Evolutionary conservation across 2,113 vertebrate genomes (phyloP).

Genomic region (Cariama cristata): DNA sequence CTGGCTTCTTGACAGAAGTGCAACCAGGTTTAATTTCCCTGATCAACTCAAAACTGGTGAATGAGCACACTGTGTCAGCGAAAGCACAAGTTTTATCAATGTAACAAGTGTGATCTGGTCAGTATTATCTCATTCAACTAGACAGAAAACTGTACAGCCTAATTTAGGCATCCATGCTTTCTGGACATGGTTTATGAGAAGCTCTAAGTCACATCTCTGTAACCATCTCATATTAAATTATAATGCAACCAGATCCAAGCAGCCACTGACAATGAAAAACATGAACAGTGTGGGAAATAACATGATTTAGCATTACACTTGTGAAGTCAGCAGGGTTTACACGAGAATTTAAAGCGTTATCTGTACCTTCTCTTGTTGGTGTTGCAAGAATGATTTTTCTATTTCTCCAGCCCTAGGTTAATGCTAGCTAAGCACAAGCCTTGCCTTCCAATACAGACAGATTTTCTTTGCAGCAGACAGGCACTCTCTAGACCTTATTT

Average conservation of each 20-base stretch:
- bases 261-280: background rate
- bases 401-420: background rate
- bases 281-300: background rate
- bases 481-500: background rate
- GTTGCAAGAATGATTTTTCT: background rate
- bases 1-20: background rate
- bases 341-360: background rate
- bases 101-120: background rate
- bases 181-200: background rate
- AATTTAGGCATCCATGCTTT: background rate
- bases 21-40: background rate
- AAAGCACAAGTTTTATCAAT: background rate
- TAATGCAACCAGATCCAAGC: background rate
- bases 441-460: background rate
- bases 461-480: background rate
- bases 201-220: background rate
- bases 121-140: background rate
- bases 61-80: background rate
- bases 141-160: background rate
- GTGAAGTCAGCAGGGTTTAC: background rate
- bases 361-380: background rate
- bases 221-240: background rate
- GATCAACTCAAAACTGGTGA: background rate
- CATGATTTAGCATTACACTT: background rate
- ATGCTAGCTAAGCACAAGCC: background rate